A percentile compares a stretch with the other conserved stretches of the same genome.
phyloP scores from a whole-genome alignment of 2,113 vertebrate species.

The Agapornis roseicollis region DNA sequence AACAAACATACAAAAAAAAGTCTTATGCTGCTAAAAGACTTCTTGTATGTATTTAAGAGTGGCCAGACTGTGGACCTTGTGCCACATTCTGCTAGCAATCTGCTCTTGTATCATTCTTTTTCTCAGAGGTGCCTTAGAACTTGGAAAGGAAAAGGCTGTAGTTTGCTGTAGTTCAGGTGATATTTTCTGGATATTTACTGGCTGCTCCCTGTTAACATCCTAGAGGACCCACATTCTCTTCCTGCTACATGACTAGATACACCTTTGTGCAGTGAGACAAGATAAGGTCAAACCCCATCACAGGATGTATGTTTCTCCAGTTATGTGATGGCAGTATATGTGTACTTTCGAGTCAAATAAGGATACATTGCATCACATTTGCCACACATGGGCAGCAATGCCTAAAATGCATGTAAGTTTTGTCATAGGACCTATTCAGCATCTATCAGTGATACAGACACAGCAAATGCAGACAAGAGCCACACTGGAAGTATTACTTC shows the following conservation, averaged over 20 bases:
- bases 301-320: neutral
- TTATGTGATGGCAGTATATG: neutral
- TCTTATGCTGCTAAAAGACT: neutral
- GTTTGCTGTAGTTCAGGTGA: neutral
- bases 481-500: neutral
- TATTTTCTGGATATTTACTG: neutral
- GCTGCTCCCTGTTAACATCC: neutral
- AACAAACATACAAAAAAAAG: too few species aligned
- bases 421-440: neutral
- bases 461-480: neutral
- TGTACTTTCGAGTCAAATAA: neutral
- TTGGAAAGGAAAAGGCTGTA: neutral
- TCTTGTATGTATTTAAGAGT: neutral
- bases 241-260: neutral
- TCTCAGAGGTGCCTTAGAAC: neutral
- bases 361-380: neutral
- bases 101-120: neutral
- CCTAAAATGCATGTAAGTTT: neutral
- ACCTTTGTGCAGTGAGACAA: neutral
- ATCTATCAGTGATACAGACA: neutral
- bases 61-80: neutral
- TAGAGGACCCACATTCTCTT: accelerated
- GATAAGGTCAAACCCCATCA: neutral
- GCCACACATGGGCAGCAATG: neutral
- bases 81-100: neutral